Evolutionary conservation across 2,888 invertebrate species (phyloP), one percentile per base, ranked within the genome.

Genomic region (Lottia gigantea): DNA sequence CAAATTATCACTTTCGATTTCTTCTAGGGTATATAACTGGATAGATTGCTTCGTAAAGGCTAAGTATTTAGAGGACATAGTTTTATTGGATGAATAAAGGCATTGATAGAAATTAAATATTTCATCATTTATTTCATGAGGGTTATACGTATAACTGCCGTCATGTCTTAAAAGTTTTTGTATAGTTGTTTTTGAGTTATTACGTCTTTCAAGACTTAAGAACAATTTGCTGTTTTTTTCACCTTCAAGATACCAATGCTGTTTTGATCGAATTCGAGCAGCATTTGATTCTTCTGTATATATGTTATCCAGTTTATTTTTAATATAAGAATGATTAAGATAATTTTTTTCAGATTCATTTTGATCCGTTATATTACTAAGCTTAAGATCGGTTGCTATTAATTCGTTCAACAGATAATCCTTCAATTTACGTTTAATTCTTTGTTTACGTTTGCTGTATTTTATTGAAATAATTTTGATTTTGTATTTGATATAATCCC

Each of bases 1-100:
- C n/a, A 49, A n/a, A 49, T 49, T 49, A 49, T 49, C 49, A 49
- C 49, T n/a, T n/a, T 49, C 49, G n/a, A 15, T 49, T 49, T 49
- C 16, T n/a, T 49, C n/a, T 49, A 49, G 49, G 15, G 49, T n/a
- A n/a, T n/a, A 49, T 15, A 31, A 31, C 31, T 31, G 31, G 31
- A 31, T 31, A 31, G 31, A 31, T 31, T 31, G 31, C 31, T 31
- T 31, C 31, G 31, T 31, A 31, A 31, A 31, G 31, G 31, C 31
- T 31, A 31, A 31, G 31, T 31, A 31, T 31, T 31, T 31, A 31
- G 31, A 31, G 31, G 31, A 31, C 31, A 31, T 31, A 31, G 31
- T 31, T 49, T 49, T 49, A 49, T 49, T 49, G 49, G n/a, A 49
- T 49, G 49, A 49, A n/a, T 49, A 49, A n/a, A 49, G 49, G 15